phyloP scores from a whole-genome alignment of 2,888 invertebrate species.

The Clanis bilineata region DNA sequence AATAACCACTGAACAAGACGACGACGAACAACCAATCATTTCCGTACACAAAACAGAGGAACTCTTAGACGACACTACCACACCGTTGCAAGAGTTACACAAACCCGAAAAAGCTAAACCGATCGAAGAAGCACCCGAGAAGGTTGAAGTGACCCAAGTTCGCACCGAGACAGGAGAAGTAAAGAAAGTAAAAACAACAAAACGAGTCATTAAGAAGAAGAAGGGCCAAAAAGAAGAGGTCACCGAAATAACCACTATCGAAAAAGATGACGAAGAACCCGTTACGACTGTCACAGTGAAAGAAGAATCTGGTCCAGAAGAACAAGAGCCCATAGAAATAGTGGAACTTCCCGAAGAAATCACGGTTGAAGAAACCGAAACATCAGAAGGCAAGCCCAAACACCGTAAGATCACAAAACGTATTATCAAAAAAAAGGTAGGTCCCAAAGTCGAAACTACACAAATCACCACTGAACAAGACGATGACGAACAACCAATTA shows the following conservation, averaged over 20 bases:
- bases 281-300: conserved; percentile 46
- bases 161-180: conserved; percentile 28
- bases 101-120: conserved; percentile 24
- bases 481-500: conserved; percentile 36
- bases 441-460: conserved; percentile 37
- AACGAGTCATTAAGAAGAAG: conserved; percentile 66
- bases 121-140: conserved; percentile 33
- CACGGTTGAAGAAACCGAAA: conserved; percentile 39
- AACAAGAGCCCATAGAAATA: conserved; percentile 40
- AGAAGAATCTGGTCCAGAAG: conserved; percentile 35
- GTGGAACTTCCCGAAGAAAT: conserved; percentile 52
- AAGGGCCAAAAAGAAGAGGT: conserved; percentile 66
- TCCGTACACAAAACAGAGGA: conserved; percentile 41
- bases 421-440: conserved; percentile 39
- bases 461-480: conserved; percentile 43
- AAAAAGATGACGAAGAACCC: conserved; percentile 57
- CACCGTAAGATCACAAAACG: conserved; percentile 46
- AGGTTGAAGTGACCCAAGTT: conserved; percentile 34
- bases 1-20: conserved; percentile 43
- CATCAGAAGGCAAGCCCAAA: conserved; percentile 41
- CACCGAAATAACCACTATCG: conserved; percentile 67
- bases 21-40: conserved; percentile 38
- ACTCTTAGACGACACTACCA: conserved; percentile 25
- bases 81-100: conserved; percentile 25
- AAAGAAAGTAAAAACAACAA: conserved; percentile 49